Evolutionary conservation across 1,140 invertebrate species (phyloP).

Genomic region (Zaprionus taronus): DNA sequence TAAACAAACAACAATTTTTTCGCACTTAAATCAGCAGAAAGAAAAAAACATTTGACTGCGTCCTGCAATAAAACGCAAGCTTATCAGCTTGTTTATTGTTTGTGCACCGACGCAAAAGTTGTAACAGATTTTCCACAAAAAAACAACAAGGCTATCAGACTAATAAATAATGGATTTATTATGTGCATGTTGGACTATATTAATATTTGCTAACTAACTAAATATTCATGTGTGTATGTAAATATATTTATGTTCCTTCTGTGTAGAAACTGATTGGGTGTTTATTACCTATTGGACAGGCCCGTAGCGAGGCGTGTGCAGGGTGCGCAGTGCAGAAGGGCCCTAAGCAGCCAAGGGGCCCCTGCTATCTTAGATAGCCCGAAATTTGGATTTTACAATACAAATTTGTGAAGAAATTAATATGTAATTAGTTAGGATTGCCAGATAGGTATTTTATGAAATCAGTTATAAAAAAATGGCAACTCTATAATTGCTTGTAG

Average conservation of each 20-base stretch:
- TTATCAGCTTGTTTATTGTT: constrained; percentile 45
- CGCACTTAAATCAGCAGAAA: constrained; percentile 9
- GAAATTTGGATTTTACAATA: too few species aligned
- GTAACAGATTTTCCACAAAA: constrained; percentile 9
- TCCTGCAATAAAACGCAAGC: constrained; percentile 34
- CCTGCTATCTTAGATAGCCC: too few species aligned
- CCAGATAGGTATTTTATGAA: too few species aligned
- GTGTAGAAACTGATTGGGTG: background rate
- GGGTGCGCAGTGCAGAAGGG: too few species aligned
- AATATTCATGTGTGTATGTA: constrained; percentile 3
- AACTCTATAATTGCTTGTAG: too few species aligned
- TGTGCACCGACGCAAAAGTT: constrained; percentile 7
- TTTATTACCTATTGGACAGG: background rate
- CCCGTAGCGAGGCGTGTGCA: too few species aligned
- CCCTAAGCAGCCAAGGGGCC: too few species aligned
- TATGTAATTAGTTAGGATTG: too few species aligned
- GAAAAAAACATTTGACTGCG: constrained; percentile 28
- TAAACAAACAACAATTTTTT: constrained; percentile 21
- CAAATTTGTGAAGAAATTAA: too few species aligned
- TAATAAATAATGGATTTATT: constrained; percentile 4
- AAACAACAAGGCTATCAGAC: background rate
- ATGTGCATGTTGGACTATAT: constrained; percentile 5
- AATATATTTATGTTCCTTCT: background rate
- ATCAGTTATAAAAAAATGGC: too few species aligned
- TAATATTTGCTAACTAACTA: background rate